A percentile compares a stretch with the other conserved stretches of the same genome.
Evolutionary conservation across 2,888 invertebrate genomes (phyloP).

Genomic region (Trissonchulus sp.): DNA sequence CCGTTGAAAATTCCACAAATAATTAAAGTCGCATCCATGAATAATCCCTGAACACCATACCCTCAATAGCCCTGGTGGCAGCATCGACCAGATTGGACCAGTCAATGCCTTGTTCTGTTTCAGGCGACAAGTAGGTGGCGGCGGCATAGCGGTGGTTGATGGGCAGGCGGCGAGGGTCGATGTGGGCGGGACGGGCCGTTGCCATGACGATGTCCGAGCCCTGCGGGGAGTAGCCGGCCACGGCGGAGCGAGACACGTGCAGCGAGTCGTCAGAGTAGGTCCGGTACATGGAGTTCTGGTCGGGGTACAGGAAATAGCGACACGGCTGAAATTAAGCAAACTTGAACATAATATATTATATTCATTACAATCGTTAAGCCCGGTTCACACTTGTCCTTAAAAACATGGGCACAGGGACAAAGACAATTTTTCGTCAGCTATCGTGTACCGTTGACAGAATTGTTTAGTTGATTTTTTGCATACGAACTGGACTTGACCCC

Average conservation of each 20-base stretch:
- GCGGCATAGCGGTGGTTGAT: too few relatives aligned
- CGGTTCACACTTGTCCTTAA: too few relatives aligned
- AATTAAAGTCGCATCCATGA: too few relatives aligned
- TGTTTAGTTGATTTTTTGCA: too few relatives aligned
- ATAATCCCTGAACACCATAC: too few relatives aligned
- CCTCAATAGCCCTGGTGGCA: conserved; percentile 63
- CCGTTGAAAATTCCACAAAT: too few relatives aligned
- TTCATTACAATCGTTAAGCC: not conserved
- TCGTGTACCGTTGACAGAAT: too few relatives aligned
- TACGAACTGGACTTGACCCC: too few relatives aligned
- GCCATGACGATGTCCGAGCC: not conserved
- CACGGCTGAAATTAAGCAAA: not conserved
- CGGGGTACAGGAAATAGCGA: not conserved
- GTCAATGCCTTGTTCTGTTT: conserved; percentile 65
- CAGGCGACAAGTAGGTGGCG: conserved; percentile 57
- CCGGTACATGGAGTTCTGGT: not conserved
- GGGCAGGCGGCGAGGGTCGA: not conserved
- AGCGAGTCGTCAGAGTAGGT: not conserved
- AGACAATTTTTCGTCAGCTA: too few relatives aligned
- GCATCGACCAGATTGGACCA: conserved; percentile 75
- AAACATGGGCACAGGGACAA: too few relatives aligned
- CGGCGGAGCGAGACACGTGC: not conserved
- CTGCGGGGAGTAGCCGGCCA: not conserved
- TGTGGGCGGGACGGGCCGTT: not conserved
- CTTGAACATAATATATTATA: not conserved